A percentile compares a stretch with the other conserved stretches of the same genome.
Conservation (phyloP, 1,140 invertebrate genomes). For the Pogonomyrmex barbatus region DNA sequence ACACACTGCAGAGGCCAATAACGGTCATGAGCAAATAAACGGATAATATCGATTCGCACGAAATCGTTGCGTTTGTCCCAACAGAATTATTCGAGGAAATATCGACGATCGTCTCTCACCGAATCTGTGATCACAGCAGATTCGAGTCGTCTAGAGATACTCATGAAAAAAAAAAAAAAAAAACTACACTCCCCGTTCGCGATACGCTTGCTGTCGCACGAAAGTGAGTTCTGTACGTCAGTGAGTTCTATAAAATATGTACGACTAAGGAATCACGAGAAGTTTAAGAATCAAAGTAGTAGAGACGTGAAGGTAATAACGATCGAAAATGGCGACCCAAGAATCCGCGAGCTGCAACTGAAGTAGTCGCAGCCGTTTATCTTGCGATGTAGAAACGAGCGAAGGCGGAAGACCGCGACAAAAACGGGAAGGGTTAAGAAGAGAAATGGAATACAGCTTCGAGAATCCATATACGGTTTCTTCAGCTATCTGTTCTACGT, state of each 20-base stretch:
- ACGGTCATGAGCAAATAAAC: constrained; percentile 44
- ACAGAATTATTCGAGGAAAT: background rate
- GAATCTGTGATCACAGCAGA: background rate
- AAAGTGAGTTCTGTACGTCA: background rate
- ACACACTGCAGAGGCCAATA: constrained; percentile 49
- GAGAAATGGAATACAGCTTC: constrained; percentile 81
- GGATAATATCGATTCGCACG: constrained; percentile 32
- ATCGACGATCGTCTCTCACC: background rate
- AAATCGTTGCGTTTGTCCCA: constrained; percentile 40
- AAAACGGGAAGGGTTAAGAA: constrained; percentile 59
- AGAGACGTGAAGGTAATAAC: constrained; percentile 29
- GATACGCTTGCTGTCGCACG: background rate
- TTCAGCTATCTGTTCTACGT: constrained; percentile 70
- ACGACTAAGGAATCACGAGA: background rate
- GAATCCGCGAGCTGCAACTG: constrained; percentile 31
- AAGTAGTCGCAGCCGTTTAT: constrained; percentile 32
- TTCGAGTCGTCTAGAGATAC: background rate
- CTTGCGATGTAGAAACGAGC: constrained; percentile 54
- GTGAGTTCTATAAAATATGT: background rate
- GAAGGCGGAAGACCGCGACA: constrained; percentile 61
- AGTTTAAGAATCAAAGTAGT: constrained; percentile 21
- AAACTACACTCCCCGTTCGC: background rate
- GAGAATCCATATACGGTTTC: constrained; percentile 75
- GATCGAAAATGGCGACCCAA: constrained; percentile 34
- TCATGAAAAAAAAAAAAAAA: background rate